These are phyloP conservation scores for Actias luna DNA, from an alignment of 2,888 invertebrate species.

Conservation along the genomic window DNA sequence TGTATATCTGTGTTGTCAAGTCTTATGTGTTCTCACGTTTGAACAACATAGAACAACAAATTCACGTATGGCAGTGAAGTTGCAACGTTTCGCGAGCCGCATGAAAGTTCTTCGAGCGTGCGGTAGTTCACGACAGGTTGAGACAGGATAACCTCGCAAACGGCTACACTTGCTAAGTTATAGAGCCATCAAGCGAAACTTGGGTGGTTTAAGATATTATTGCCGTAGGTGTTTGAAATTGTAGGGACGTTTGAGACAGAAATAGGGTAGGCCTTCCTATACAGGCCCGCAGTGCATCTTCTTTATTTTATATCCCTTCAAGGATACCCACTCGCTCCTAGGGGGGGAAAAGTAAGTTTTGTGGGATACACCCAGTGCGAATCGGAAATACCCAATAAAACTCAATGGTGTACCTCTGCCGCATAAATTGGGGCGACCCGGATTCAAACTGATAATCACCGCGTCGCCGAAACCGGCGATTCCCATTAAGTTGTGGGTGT, in stretches of 20 bases:
- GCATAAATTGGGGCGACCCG: too few species aligned
- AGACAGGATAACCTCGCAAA: conserved; percentile 17
- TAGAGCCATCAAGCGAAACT: conserved; percentile 8
- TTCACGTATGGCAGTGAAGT: not conserved
- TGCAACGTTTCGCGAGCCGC: not conserved
- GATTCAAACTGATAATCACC: too few species aligned
- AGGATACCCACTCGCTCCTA: too few species aligned
- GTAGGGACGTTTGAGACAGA: not conserved
- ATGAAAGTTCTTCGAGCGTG: not conserved
- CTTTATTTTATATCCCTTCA: too few species aligned
- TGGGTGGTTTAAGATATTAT: conserved; percentile 7
- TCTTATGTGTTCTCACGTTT: too few species aligned
- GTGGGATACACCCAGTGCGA: too few species aligned
- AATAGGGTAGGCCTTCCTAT: not conserved
- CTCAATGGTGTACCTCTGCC: too few species aligned
- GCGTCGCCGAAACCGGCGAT: too few species aligned
- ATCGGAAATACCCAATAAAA: too few species aligned
- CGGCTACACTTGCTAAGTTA: conserved; percentile 15
- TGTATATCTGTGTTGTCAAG: not conserved
- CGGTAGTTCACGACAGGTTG: conserved; percentile 14
- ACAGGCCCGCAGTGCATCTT: too few species aligned
- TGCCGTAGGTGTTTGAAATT: not conserved
- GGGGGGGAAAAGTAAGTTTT: too few species aligned
- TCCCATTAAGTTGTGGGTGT: too few species aligned
- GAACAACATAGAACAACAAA: not conserved